Percentiles rank a stretch among this genome's conserved stretches.
Conservation (phyloP, 2,888 invertebrate genomes). For the Tetanocera ferruginea region DNA sequence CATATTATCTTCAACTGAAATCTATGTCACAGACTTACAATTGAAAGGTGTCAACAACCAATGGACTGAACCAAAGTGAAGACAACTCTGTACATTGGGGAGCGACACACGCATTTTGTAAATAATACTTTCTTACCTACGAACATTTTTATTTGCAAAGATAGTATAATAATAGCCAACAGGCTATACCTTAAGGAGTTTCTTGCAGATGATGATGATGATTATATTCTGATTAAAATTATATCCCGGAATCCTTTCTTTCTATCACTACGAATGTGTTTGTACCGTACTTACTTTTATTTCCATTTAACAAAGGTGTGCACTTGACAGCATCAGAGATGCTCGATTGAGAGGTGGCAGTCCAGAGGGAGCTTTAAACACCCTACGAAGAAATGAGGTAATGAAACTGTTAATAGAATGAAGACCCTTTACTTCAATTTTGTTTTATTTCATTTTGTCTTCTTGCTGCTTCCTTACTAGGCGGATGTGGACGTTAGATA, state of each 20-base stretch:
- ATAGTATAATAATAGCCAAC: conserved; percentile 27
- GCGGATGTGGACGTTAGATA: background rate
- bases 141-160: conserved; percentile 30
- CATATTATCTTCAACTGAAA: too few relatives aligned
- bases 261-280: conserved; percentile 6
- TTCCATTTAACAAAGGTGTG: conserved; percentile 28
- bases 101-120: background rate
- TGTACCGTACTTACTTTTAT: conserved; percentile 6
- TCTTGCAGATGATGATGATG: conserved; percentile 25
- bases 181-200: conserved; percentile 20
- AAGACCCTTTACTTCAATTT: background rate
- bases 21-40: background rate
- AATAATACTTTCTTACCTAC: conserved; percentile 25
- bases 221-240: conserved; percentile 38
- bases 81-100: background rate
- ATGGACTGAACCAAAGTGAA: background rate
- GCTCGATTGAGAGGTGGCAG: background rate
- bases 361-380: background rate
- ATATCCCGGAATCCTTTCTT: conserved; percentile 26
- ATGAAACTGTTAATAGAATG: conserved; percentile 37
- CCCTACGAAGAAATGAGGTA: conserved; percentile 6
- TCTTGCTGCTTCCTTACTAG: background rate
- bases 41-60: background rate
- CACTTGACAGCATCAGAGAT: conserved; percentile 20
- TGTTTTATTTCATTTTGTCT: background rate